These are phyloP conservation scores for Anabas testudineus DNA, from an alignment of 2,797 vertebrate genomes.

Conservation along the genomic window DNA sequence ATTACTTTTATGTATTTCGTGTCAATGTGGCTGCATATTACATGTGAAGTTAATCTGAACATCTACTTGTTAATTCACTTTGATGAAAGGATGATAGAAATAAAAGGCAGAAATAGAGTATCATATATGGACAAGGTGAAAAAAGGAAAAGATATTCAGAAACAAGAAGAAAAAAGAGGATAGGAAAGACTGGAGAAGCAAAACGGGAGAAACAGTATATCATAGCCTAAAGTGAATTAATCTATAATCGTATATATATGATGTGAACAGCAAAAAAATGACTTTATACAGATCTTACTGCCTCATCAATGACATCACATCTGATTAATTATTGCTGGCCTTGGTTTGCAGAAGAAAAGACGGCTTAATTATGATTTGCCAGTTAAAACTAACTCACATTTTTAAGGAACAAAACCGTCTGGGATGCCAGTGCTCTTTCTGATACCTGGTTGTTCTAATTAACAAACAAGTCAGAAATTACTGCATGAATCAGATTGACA, in stretches of 20 bases:
- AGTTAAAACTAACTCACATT: neutral
- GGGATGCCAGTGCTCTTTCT: neutral
- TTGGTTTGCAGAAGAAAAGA: neutral
- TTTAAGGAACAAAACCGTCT: neutral
- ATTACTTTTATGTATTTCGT: conserved; percentile 70
- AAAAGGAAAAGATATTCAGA: neutral
- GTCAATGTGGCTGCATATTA: conserved; percentile 60
- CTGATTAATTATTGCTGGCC: neutral
- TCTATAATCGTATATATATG: neutral
- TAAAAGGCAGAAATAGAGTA: conserved; percentile 30
- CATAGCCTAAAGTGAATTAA: neutral
- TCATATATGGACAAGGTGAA: conserved; percentile 22
- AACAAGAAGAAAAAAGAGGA: neutral
- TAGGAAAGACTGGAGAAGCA: neutral
- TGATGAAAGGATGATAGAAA: conserved; percentile 44
- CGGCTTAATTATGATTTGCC: neutral
- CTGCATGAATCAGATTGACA: neutral
- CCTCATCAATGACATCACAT: neutral
- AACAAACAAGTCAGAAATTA: no score
- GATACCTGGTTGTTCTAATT: neutral
- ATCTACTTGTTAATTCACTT: conserved; percentile 73
- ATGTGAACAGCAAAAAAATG: neutral
- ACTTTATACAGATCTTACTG: neutral
- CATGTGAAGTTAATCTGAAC: conserved; percentile 71
- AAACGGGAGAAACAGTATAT: neutral